A percentile compares a stretch with the other conserved stretches of the same genome.
Conservation (phyloP, 1,140 invertebrate species). For the Ostrea edulis region DNA sequence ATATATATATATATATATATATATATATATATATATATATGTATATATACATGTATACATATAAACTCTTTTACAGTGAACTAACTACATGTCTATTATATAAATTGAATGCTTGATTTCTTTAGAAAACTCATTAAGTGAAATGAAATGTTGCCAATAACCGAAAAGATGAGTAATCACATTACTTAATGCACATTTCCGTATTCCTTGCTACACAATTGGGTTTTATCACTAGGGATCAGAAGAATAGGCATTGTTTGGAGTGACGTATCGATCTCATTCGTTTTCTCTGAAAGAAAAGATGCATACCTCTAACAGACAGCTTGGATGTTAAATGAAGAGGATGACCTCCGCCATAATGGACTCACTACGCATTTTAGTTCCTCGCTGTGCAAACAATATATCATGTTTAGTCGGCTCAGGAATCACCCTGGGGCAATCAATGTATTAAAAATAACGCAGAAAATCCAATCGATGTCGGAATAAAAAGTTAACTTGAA, state of each 20-base stretch:
- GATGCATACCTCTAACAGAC: background rate
- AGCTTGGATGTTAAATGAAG: background rate
- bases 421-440: background rate
- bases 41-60: too few relatives aligned
- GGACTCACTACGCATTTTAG: background rate
- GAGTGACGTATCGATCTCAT: background rate
- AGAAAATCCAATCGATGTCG: constrained; percentile 13
- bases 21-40: too few relatives aligned
- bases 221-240: background rate
- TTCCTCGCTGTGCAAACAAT: background rate
- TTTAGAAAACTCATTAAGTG: too few relatives aligned
- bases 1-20: too few relatives aligned
- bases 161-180: too few relatives aligned
- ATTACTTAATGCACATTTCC: too few relatives aligned
- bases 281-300: background rate
- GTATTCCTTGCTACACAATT: background rate
- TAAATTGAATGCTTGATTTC: too few relatives aligned
- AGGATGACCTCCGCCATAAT: background rate
- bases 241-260: background rate
- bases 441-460: background rate
- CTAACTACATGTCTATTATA: too few relatives aligned
- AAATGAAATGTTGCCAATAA: too few relatives aligned
- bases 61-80: too few relatives aligned
- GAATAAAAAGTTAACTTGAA: background rate
- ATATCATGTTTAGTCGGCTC: background rate